A percentile compares a stretch with the other conserved stretches of the same genome.
Evolutionary conservation across 2,797 vertebrate genomes (phyloP).

Genomic region (Xenopus petersii): DNA sequence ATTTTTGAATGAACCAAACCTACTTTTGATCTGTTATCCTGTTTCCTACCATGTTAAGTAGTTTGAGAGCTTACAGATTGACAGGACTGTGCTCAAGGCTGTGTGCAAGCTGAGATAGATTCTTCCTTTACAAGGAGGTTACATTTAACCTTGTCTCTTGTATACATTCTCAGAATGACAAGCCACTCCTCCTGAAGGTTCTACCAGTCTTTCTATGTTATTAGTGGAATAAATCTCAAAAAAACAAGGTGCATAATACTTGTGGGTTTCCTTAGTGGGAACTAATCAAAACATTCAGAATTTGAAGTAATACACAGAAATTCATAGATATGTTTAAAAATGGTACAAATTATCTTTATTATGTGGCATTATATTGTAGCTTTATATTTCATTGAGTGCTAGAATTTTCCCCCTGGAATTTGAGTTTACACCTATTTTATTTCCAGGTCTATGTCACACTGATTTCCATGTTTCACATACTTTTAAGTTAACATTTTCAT

Average conservation of each 20-base stretch:
- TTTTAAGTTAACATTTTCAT: no score
- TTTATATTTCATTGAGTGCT: no score
- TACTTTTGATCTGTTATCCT: no score
- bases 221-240: background rate
- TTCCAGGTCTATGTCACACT: no score
- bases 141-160: conserved; percentile 2
- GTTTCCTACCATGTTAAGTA: background rate
- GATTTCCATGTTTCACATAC: no score
- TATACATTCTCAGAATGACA: conserved; percentile 25
- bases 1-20: no score
- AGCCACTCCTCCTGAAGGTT: conserved; percentile 6
- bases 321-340: no score
- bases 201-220: background rate
- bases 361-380: no score
- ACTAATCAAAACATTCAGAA: background rate
- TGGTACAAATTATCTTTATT: no score
- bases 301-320: no score
- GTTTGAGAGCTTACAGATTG: background rate
- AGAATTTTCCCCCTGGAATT: no score
- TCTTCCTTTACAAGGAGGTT: conserved; percentile 20
- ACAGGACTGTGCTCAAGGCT: conserved; percentile 9
- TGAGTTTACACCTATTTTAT: no score
- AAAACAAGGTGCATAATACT: background rate
- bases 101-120: background rate
- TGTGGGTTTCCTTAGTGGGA: background rate